phyloP scores from a whole-genome alignment of 1,140 invertebrate species.

The Hirudo medicinalis region DNA sequence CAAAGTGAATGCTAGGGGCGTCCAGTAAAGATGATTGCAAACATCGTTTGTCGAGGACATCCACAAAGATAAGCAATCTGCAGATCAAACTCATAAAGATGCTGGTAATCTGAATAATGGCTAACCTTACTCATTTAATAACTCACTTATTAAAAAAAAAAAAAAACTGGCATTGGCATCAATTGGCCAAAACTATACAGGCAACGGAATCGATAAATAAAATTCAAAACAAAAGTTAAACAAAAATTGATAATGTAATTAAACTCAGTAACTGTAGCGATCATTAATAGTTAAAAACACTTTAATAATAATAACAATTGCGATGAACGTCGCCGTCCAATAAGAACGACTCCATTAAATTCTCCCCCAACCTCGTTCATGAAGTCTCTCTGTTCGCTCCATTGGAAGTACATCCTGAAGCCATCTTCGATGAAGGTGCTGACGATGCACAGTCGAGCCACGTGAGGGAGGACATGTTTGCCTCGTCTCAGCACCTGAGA shows the following conservation, averaged over 20 bases:
- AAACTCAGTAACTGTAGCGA: conserved; percentile 24
- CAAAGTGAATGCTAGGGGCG: too few relatives aligned
- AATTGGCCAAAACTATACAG: too few relatives aligned
- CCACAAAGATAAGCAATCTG: too few relatives aligned
- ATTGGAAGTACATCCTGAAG: conserved; percentile 66
- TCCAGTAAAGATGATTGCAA: too few relatives aligned
- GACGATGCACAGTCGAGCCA: conserved; percentile 90
- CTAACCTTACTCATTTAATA: too few relatives aligned
- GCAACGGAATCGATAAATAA: too few relatives aligned
- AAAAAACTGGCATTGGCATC: too few relatives aligned
- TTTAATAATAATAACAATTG: background rate
- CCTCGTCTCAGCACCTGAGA: conserved; percentile 50
- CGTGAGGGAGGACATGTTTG: conserved; percentile 83
- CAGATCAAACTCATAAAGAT: too few relatives aligned
- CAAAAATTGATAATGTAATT: conserved; percentile 40
- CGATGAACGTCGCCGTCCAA: background rate
- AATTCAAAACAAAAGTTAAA: too few relatives aligned
- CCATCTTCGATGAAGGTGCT: conserved; percentile 99
- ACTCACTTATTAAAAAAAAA: too few relatives aligned
- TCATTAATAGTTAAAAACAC: background rate
- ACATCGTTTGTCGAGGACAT: too few relatives aligned
- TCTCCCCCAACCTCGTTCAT: conserved; percentile 12
- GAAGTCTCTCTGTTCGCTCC: conserved; percentile 23
- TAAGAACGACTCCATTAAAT: background rate
- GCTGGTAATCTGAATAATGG: too few relatives aligned